Conservation (phyloP, 2,888 invertebrate genomes). For the Carcina quercana region DNA sequence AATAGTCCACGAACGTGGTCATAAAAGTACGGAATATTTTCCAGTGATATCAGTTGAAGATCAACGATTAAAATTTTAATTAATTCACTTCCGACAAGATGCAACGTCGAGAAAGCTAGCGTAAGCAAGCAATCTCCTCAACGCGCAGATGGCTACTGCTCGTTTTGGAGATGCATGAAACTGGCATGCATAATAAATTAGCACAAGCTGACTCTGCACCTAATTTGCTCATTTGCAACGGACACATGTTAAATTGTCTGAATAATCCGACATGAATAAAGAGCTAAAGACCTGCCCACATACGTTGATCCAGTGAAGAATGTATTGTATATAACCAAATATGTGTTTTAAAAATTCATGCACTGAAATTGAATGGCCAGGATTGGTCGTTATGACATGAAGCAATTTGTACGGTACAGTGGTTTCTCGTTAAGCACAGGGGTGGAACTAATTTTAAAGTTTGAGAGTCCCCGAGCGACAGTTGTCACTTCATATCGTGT, state of each 20-base stretch:
- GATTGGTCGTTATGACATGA: slow-evolving; percentile 4
- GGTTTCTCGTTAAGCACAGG: slow-evolving; percentile 15
- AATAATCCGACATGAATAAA: slow-evolving; percentile 28
- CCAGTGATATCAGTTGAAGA: background rate
- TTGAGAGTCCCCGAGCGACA: slow-evolving; percentile 37
- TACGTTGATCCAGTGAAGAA: slow-evolving; percentile 4
- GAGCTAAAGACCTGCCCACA: slow-evolving; percentile 13
- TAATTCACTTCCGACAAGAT: slow-evolving; percentile 3
- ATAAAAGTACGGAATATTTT: too few species aligned
- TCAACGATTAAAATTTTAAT: slow-evolving; percentile 9
- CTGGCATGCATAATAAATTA: slow-evolving; percentile 47
- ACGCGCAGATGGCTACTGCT: slow-evolving; percentile 32
- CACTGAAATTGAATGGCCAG: slow-evolving; percentile 10
- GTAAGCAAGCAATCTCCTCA: slow-evolving; percentile 21
- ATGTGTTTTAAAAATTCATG: slow-evolving; percentile 6
- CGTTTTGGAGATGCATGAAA: slow-evolving; percentile 35
- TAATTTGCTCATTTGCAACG: slow-evolving; percentile 36
- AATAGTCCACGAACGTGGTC: too few species aligned
- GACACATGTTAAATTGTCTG: slow-evolving; percentile 29
- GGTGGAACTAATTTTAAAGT: slow-evolving; percentile 45
- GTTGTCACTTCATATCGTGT: slow-evolving; percentile 45
- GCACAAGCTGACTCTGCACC: slow-evolving; percentile 26
- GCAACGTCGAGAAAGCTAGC: slow-evolving; percentile 28
- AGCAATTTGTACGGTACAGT: slow-evolving; percentile 12
- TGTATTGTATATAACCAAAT: background rate